Conservation (phyloP, 1,140 invertebrate genomes). For the Hermetia illucens region DNA sequence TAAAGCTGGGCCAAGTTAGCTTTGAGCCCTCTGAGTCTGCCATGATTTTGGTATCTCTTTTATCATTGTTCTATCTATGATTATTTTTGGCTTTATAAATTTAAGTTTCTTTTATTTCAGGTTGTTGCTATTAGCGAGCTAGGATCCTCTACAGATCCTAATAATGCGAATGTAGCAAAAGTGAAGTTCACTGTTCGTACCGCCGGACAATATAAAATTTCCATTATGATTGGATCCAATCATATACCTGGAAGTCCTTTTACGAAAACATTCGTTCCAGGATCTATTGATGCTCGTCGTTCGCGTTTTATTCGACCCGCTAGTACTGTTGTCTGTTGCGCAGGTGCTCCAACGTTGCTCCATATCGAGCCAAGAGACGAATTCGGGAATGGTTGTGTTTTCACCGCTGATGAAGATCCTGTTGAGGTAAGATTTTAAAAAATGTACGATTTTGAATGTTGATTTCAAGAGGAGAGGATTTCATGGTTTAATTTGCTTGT, state of each 20-base stretch:
- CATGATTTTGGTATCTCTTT: not conserved
- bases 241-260: conserved; percentile 47
- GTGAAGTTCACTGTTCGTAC: conserved; percentile 84
- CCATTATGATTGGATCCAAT: conserved; percentile 56
- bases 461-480: no score
- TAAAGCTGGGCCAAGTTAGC: no score
- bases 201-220: conserved; percentile 76
- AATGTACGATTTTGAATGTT: no score
- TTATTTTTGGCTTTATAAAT: conserved; percentile 6
- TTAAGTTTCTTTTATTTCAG: no score
- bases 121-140: conserved; percentile 67
- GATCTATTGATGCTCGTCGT: conserved; percentile 67
- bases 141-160: conserved; percentile 70
- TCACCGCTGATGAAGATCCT: conserved; percentile 43
- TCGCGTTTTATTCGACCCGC: conserved; percentile 74
- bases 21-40: no score
- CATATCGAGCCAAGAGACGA: conserved; percentile 79
- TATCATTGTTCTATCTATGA: not conserved
- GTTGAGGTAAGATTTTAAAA: conserved; percentile 31
- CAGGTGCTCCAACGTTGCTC: conserved; percentile 59
- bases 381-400: conserved; percentile 72
- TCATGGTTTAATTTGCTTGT: no score
- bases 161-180: conserved; percentile 66
- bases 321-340: conserved; percentile 73
- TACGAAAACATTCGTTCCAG: conserved; percentile 43